Base-by-base conservation (phyloP, 2,113 vertebrate species). In the Aplodontia rufa region DNA sequence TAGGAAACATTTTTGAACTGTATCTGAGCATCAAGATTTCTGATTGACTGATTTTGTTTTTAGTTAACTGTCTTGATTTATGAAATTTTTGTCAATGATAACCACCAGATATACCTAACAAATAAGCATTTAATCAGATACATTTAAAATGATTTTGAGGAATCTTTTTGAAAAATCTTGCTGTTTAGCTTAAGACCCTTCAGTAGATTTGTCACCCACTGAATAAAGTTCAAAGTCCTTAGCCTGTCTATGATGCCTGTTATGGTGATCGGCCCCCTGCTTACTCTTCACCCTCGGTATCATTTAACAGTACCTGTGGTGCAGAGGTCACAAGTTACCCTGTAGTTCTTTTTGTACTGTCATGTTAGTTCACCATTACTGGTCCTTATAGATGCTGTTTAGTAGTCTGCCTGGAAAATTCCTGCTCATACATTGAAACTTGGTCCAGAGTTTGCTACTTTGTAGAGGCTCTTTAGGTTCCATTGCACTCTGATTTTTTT, bases 31-130 rank as follows among this genome's bases (percentile, higher is more conserved):
- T 55, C 8, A 87, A 47, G 80, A 95, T 87, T 85, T 69, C 17
- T 75, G 35, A 75, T 75, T 76, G 66, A 76, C 68, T n/a, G 9
- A 47, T 85, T 93, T 95, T 89, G 58, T 95, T 95, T 89, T 86
- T 12, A 71, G 40, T 95, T 76, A 88, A 81, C 66, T 69, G 49
- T 88, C 9, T 55, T 1, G 0, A n/a, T 45, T 74, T 80, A 9
- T 74, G 40, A 75, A 76, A 69, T 71, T 91, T 91, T 89, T 89
- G 10, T 53, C 66, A 79, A 0, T 89, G 71, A 83, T 28, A 75
- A 91, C 55, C 13, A 60, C 53, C 10, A 80, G 30, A 30, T 88
- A 45, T 93, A 60, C 84, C 79, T 93, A 89, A 14, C 66, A 89
- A 88, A 68, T 66, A 68, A 11, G 60, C 40, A 60, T 80, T 89